A percentile compares a stretch with the other conserved stretches of the same genome.
phyloP scores from a whole-genome alignment of 2,113 vertebrate species.

The Orientallactaga bullata region DNA sequence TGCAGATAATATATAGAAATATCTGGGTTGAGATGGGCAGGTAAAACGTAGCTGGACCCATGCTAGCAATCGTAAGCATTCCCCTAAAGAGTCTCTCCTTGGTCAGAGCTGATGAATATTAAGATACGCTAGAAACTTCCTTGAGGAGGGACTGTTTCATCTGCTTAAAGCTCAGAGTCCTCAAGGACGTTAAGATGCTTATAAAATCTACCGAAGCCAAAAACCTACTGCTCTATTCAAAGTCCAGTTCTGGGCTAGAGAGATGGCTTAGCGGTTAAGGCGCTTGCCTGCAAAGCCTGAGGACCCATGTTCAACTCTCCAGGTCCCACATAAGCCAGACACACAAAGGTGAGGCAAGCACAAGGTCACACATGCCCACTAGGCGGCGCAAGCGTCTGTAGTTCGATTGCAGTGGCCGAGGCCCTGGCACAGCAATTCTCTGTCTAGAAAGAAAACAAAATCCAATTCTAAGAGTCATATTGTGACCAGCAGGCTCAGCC shows the following conservation, averaged over 20 bases:
- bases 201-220: not conserved
- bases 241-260: too few relatives aligned
- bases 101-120: not conserved
- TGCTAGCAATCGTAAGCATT: not conserved
- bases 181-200: not conserved
- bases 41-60: too few relatives aligned
- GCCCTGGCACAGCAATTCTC: too few relatives aligned
- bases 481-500: not conserved
- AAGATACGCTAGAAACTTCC: not conserved
- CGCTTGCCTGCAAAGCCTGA: too few relatives aligned
- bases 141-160: not conserved
- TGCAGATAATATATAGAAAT: not conserved
- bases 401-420: too few relatives aligned
- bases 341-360: too few relatives aligned
- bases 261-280: too few relatives aligned
- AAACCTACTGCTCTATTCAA: not conserved
- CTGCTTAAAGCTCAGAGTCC: not conserved
- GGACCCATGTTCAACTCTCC: too few relatives aligned
- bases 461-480: not conserved
- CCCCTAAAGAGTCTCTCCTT: not conserved
- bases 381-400: too few relatives aligned
- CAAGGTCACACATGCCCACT: too few relatives aligned
- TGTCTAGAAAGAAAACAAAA: too few relatives aligned
- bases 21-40: not conserved
- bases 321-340: too few relatives aligned